A percentile compares a stretch with the other conserved stretches of the same genome.
phyloP scores from a whole-genome alignment of 1,140 invertebrate genomes.

The Drosophila guanche region DNA sequence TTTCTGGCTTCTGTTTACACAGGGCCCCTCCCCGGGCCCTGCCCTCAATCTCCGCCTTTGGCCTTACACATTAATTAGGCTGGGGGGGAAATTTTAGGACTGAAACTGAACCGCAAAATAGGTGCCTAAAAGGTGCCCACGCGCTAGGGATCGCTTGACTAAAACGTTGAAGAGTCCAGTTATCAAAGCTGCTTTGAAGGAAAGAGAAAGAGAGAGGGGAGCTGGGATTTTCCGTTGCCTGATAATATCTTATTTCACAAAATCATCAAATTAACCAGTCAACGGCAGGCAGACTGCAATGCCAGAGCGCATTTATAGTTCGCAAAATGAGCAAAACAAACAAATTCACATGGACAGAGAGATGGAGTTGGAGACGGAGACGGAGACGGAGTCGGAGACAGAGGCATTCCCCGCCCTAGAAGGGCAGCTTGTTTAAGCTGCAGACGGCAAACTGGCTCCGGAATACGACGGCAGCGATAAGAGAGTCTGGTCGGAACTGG shows the following conservation, averaged over 20 bases:
- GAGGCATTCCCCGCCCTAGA: too few relatives aligned
- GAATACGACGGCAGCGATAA: conserved; percentile 26
- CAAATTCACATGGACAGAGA: not conserved
- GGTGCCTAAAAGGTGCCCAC: not conserved
- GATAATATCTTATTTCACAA: conserved; percentile 47
- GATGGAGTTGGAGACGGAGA: too few relatives aligned
- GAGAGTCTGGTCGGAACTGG: not conserved
- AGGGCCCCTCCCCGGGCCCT: too few relatives aligned
- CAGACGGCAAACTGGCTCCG: conserved; percentile 18
- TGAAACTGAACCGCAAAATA: not conserved
- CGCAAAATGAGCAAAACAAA: conserved; percentile 25
- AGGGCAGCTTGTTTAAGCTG: conserved; percentile 17
- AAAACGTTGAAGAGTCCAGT: too few relatives aligned
- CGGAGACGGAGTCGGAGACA: too few relatives aligned
- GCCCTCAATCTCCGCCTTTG: too few relatives aligned
- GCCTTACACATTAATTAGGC: conserved; percentile 68
- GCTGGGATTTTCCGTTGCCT: conserved; percentile 36
- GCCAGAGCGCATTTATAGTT: conserved; percentile 34
- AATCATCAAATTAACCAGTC: conserved; percentile 55
- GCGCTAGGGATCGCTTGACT: too few relatives aligned
- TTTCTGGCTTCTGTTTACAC: conserved; percentile 55
- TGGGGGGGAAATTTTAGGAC: conserved; percentile 52
- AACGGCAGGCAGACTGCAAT: conserved; percentile 34
- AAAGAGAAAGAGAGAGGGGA: conserved; percentile 20
- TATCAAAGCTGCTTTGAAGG: not conserved